A percentile compares a stretch with the other conserved stretches of the same genome.
Evolutionary conservation across 2,888 invertebrate species (phyloP).

Genomic region (Watsonalla cultraria): DNA sequence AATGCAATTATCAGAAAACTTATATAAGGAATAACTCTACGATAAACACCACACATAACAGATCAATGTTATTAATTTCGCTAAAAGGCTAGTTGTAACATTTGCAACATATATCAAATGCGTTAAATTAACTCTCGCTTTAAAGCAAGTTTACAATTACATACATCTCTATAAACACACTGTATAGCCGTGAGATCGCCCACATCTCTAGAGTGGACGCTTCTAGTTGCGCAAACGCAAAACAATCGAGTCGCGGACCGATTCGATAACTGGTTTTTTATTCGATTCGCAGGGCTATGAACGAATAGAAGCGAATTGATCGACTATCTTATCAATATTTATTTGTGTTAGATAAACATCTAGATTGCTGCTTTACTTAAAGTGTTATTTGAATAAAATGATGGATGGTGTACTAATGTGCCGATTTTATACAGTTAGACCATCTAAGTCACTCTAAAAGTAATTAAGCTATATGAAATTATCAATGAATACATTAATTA

Average conservation of each 20-base stretch:
- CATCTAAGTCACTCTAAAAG: too few relatives aligned
- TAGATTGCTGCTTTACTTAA: neutral
- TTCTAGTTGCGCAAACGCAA: constrained; percentile 56
- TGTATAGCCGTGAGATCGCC: constrained; percentile 21
- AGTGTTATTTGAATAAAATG: neutral
- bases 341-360: neutral
- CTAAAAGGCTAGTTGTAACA: neutral
- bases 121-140: neutral
- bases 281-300: constrained; percentile 29
- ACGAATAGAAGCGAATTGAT: constrained; percentile 17
- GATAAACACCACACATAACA: neutral
- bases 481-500: too few relatives aligned
- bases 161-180: neutral
- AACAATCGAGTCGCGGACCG: constrained; percentile 65
- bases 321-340: constrained; percentile 1
- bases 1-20: too few relatives aligned
- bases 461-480: too few relatives aligned
- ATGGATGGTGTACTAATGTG: neutral
- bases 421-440: neutral
- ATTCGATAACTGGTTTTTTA: constrained; percentile 60
- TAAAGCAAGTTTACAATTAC: neutral
- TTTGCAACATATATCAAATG: neutral
- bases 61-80: neutral
- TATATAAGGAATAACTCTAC: neutral
- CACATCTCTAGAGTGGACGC: constrained; percentile 54